Evolutionary conservation across 2,888 invertebrate species (phyloP), one percentile per base, ranked within the genome.

Genomic region (Pollenia amentaria): DNA sequence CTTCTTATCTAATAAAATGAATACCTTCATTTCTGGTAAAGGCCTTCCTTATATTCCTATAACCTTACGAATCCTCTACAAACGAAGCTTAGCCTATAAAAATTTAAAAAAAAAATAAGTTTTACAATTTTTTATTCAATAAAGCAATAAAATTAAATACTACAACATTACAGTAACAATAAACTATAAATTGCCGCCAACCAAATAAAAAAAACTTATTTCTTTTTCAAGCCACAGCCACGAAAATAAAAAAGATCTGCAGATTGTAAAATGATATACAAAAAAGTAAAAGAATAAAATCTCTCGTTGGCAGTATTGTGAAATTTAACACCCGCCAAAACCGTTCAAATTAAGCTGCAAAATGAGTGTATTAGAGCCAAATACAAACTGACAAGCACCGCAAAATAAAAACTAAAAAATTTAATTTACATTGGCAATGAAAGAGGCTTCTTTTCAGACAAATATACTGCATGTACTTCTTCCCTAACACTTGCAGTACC

Each of bases 261-360:
- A 84, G 84, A 75, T 84, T 84, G 73, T 16, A 46, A 42, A 73
- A 29, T 18, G 21, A 55, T 57, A 21, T 12, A 12, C 21, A n/a
- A 46, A 21, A 21, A 29, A 29, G 55, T 55, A 55, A 57, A 70
- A 42, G 29, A 79, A 70, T 29, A 72, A 73, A 80, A 73, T 44
- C 65, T 77, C 14, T 77, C 46, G 53, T 42, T 83, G 83, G 70
- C 55, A 18, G n/a, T 67, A 46, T 79, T 79, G 60, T 79, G 84
- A 84, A 85, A 85, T 82, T 84, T 84, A 86, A 86, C 85, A 88
- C 87, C 81, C 84, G 84, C 87, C 85, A 87, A 86, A 85, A 87
- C 18, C 70, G 81, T 78, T 88, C 87, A 88, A 88, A 89, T 89
- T 88, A 89, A 88, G 85, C 87, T 81, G 83, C 87, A 85, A 87